phyloP scores from a whole-genome alignment of 2,888 invertebrate genomes.

The Lamellibrachia columna region DNA sequence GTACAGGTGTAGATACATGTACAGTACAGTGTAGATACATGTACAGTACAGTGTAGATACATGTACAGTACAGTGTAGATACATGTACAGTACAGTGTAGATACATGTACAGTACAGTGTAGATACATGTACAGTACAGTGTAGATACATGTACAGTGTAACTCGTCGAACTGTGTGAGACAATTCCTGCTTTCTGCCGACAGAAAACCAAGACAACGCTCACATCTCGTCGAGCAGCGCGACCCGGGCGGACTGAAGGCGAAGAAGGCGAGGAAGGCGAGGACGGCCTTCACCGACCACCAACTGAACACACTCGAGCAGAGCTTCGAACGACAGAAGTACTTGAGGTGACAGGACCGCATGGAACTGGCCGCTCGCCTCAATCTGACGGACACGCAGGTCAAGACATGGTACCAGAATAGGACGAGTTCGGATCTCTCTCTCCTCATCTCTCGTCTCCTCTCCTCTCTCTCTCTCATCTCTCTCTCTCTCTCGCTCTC shows the following conservation, averaged over 20 bases:
- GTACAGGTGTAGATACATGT: too few species aligned
- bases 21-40: too few species aligned
- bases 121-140: too few species aligned
- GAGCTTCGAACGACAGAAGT: conserved; percentile 96
- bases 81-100: too few species aligned
- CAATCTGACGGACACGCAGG: conserved; percentile 97
- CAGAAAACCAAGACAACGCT: not conserved
- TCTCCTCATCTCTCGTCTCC: too few species aligned
- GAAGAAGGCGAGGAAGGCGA: conserved; percentile 95
- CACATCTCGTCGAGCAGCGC: not conserved
- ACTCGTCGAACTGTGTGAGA: not conserved
- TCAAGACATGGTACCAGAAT: conserved; percentile 99
- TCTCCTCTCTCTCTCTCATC: too few species aligned
- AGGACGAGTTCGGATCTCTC: too few species aligned
- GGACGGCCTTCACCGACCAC: conserved; percentile 98
- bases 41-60: too few species aligned
- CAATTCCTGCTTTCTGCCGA: not conserved
- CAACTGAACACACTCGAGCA: conserved; percentile 92
- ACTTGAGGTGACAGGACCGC: conserved; percentile 79
- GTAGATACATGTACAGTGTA: not conserved
- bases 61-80: too few species aligned
- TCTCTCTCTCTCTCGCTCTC: conserved; percentile 7
- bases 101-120: too few species aligned
- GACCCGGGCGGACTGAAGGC: not conserved
- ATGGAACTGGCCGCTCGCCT: conserved; percentile 96